Conservation (phyloP, 2,888 invertebrate genomes). For the Metopia argyrocephala region DNA sequence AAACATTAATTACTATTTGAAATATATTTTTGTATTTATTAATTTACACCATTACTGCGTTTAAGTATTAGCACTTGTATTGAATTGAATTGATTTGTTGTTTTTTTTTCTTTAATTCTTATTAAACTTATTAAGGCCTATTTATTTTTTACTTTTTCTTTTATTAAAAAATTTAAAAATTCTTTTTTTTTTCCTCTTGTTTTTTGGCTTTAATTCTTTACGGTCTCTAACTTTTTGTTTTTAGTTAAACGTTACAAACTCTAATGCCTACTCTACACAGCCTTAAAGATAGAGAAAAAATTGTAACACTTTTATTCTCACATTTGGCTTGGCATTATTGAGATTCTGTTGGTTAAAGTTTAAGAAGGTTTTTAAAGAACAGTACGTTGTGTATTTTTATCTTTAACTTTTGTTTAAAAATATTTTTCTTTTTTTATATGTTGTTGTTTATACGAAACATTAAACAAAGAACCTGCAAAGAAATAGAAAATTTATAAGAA, state of each 20-base stretch:
- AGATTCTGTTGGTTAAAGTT: neutral
- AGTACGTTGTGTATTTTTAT: neutral
- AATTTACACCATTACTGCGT: no score
- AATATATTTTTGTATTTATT: no score
- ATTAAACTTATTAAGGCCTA: neutral
- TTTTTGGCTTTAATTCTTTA: neutral
- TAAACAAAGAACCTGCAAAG: constrained; percentile 2
- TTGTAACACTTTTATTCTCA: constrained; percentile 4
- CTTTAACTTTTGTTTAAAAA: neutral
- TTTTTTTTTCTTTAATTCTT: no score
- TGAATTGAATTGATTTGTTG: no score
- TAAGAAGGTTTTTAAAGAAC: neutral
- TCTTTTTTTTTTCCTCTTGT: neutral
- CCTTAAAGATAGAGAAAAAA: constrained; percentile 36
- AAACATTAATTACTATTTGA: no score
- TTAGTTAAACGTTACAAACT: constrained; percentile 13
- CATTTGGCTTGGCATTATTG: constrained; percentile 7
- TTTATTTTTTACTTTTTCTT: neutral
- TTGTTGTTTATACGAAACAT: neutral
- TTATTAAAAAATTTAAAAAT: constrained; percentile 1
- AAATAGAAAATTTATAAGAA: neutral
- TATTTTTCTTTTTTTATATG: neutral
- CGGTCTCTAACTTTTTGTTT: neutral
- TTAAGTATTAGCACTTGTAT: no score
- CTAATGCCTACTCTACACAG: constrained; percentile 56